Evolutionary conservation across 2,797 vertebrate genomes (phyloP), one percentile per base, ranked within the genome.

Genomic region (Monodelphis domestica): DNA sequence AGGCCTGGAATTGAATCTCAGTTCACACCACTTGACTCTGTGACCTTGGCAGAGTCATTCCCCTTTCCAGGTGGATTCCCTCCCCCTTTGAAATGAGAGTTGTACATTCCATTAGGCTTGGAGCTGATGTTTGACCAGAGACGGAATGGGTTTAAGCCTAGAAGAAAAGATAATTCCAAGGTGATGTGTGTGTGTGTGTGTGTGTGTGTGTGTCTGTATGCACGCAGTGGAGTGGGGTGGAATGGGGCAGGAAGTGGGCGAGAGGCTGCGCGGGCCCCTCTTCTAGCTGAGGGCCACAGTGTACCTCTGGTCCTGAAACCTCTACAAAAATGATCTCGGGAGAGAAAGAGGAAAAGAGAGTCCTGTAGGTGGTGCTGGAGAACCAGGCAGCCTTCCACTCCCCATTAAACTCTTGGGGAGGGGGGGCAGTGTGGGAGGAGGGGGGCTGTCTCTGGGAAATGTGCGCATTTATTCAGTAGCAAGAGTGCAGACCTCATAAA

Each of bases 391-490:
- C 97, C 54, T 94, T 97, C 95, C 95, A 93, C 93, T 97, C 57
- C 96, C 97, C 98, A 91, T 98, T 97, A 97, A 96, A 97, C 53
- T 95, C 95, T 89, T 97, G 92, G 98, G 92, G 98, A 92, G 97
- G 97, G 89, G 55, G 88, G 94, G 87, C 95, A 95, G 96, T 50
- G 15, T 30, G 92, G 87, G 96, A 78, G 98, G 15, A 28, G 92
- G 87, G 96, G 56, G 98, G 98, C 99, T 99, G 98, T 98, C 98
- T 99, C 98, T 98, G 99, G 98, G 98, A 99, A 99, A 98, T 98
- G 98, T 97, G 99, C 98, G 99, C 99, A 98, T 99, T 99, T 99
- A 99, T 99, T 99, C 99, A 98, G 98, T 88, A 97, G 98, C 98
- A 92, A 98, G 98, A 98, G 99, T 97, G 99, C 99, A 98, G 97